Conservation (phyloP, 1,140 invertebrate genomes). For the Laupala kohalensis region DNA sequence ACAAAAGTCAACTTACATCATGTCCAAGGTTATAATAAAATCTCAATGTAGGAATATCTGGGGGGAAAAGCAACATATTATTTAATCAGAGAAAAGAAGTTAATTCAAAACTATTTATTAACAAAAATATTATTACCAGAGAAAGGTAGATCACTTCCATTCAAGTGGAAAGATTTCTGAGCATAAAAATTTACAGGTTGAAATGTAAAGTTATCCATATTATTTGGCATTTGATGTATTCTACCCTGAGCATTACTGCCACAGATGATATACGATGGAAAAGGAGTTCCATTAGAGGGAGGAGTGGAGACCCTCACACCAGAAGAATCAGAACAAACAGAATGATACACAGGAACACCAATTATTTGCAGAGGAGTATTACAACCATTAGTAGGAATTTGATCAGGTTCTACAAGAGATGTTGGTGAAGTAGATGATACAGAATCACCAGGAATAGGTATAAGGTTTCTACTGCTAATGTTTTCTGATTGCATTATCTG, state of each 20-base stretch:
- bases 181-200: conserved; percentile 31
- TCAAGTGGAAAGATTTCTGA: conserved; percentile 34
- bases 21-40: conserved; percentile 54
- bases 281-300: conserved; percentile 2
- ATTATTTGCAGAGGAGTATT: background rate
- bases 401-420: background rate
- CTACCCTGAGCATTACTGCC: background rate
- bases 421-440: background rate
- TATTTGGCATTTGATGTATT: background rate
- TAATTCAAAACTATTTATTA: conserved; percentile 13
- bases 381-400: background rate
- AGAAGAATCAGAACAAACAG: background rate
- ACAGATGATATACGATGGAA: background rate
- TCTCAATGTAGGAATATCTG: conserved; percentile 44
- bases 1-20: conserved; percentile 23
- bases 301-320: background rate
- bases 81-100: conserved; percentile 10
- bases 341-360: background rate
- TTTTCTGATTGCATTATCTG: background rate
- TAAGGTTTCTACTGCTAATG: background rate
- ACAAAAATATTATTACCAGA: conserved; percentile 29
- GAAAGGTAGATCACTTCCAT: conserved; percentile 41
- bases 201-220: background rate
- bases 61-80: conserved; percentile 14
- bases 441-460: background rate